phyloP scores from a whole-genome alignment of 1,140 invertebrate genomes.

The Drosophila saltans region DNA sequence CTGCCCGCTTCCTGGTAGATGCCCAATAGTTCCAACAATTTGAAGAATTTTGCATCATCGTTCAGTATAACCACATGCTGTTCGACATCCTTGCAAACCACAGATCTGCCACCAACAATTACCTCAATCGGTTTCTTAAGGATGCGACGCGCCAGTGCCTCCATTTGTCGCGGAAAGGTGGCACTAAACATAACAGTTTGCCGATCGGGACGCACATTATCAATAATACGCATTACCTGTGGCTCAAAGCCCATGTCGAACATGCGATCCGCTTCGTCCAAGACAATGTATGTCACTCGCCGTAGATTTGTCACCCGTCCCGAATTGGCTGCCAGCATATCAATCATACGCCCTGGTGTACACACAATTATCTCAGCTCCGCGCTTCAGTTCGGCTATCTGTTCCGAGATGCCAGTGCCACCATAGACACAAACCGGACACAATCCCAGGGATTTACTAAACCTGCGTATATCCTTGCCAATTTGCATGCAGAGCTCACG shows the following conservation, averaged over 20 bases:
- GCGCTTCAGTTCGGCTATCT: conserved; percentile 98
- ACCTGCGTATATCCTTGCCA: conserved; percentile 97
- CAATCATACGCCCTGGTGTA: conserved; percentile 99
- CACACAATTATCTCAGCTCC: conserved; percentile 99
- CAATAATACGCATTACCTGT: conserved; percentile 98
- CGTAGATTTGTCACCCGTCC: conserved; percentile 98
- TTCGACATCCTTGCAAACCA: conserved; percentile 99
- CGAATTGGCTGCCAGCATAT: conserved; percentile 99
- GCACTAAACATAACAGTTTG: conserved; percentile 99
- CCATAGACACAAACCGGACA: conserved; percentile 98
- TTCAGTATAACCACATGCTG: conserved; percentile 97
- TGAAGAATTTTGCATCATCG: conserved; percentile 99
- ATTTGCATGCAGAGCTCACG: conserved; percentile 99
- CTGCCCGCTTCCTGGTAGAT: conserved; percentile 97
- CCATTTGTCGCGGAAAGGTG: conserved; percentile 99
- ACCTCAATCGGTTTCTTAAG: conserved; percentile 98
- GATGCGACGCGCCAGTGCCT: conserved; percentile 97
- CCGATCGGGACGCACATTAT: conserved; percentile 97
- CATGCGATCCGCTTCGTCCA: conserved; percentile 99
- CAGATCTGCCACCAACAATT: conserved; percentile 98
- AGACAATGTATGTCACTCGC: conserved; percentile 97
- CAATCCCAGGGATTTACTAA: conserved; percentile 94
- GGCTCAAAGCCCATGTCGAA: conserved; percentile 99
- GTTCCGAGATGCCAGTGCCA: conserved; percentile 90
- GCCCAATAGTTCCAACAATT: conserved; percentile 97